Evolutionary conservation across 2,888 invertebrate species (phyloP).

Genomic region (Periphyllus acericola): DNA sequence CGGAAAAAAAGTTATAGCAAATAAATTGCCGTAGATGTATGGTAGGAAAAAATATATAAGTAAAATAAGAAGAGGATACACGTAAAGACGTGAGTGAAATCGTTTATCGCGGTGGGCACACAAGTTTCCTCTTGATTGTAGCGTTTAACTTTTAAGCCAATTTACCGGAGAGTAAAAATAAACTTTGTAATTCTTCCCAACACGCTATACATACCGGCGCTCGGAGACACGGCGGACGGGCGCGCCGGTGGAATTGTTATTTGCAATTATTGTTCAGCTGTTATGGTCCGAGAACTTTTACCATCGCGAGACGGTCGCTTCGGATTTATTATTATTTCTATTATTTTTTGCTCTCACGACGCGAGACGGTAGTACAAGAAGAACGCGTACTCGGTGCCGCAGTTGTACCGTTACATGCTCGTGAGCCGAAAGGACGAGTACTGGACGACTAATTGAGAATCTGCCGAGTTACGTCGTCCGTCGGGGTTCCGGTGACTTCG

Average conservation of each 20-base stretch:
- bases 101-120: slow-evolving; percentile 47
- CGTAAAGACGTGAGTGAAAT: slow-evolving; percentile 52
- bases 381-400: no score
- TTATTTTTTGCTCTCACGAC: not conserved
- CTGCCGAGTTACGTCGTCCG: no score
- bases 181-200: slow-evolving; percentile 53
- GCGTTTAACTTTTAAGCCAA: slow-evolving; percentile 57
- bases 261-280: slow-evolving; percentile 53
- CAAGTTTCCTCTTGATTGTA: slow-evolving; percentile 57
- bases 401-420: no score
- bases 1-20: slow-evolving; percentile 34
- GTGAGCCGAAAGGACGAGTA: no score
- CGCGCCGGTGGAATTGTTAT: slow-evolving; percentile 45
- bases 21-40: slow-evolving; percentile 32
- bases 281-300: slow-evolving; percentile 26
- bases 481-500: no score
- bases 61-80: not conserved
- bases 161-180: slow-evolving; percentile 52
- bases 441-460: no score
- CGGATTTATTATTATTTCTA: slow-evolving; percentile 30
- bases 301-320: slow-evolving; percentile 4
- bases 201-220: not conserved
- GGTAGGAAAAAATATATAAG: not conserved
- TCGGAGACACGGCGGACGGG: not conserved
- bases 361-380: no score